Evolutionary conservation across 2,888 invertebrate species (phyloP).

Genomic region (Sinodicranocentrus sp.): DNA sequence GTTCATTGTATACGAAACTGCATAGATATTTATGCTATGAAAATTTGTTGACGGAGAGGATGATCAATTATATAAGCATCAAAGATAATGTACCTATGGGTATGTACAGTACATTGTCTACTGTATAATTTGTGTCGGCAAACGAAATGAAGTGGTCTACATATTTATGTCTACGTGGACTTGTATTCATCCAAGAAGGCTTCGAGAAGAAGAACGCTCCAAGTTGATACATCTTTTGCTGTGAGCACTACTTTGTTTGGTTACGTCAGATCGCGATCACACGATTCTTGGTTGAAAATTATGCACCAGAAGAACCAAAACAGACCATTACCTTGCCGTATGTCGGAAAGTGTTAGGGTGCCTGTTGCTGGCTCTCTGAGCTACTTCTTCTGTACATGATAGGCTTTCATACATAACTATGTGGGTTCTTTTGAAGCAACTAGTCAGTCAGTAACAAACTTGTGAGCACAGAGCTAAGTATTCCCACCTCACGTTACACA

Average conservation of each 20-base stretch:
- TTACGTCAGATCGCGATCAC: constrained; percentile 63
- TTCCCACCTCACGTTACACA: constrained; percentile 5
- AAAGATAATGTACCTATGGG: too few species aligned
- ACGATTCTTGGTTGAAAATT: constrained; percentile 48
- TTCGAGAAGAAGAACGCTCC: background rate
- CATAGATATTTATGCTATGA: too few species aligned
- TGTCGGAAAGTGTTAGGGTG: constrained; percentile 43
- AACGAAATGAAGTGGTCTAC: background rate
- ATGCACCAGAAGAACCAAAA: constrained; percentile 59
- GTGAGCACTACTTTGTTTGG: constrained; percentile 44
- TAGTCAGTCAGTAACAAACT: too few species aligned
- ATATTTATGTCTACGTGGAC: too few species aligned
- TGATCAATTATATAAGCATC: too few species aligned
- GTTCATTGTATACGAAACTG: too few species aligned
- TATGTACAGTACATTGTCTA: too few species aligned
- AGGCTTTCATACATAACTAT: too few species aligned
- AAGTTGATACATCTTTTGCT: background rate
- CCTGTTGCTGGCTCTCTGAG: constrained; percentile 30
- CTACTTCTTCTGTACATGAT: background rate
- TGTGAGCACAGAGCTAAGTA: background rate
- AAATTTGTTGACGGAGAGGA: too few species aligned
- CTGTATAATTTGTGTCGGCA: too few species aligned
- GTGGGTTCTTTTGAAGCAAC: too few species aligned
- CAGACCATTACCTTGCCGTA: constrained; percentile 69
- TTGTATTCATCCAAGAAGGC: too few species aligned